These are phyloP conservation scores for Pandemis cinnamomeana DNA, from an alignment of 2,888 invertebrate genomes.

Conservation along the genomic window DNA sequence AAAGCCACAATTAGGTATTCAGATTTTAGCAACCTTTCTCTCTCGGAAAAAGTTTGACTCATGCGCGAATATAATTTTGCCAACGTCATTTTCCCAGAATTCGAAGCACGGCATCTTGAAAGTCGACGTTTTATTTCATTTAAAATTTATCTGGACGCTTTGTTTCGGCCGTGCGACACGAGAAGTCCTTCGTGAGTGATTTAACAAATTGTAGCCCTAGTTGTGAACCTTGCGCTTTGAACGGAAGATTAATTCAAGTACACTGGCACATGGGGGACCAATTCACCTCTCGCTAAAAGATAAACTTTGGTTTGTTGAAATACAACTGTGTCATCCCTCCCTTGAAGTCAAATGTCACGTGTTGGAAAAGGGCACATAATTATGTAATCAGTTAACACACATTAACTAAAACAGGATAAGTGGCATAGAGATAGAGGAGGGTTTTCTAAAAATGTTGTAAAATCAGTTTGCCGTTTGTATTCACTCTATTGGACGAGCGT, in stretches of 20 bases:
- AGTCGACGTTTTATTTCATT: not conserved
- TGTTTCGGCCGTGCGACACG: not conserved
- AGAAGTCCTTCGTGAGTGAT: slow-evolving; percentile 29
- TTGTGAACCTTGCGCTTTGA: slow-evolving; percentile 35
- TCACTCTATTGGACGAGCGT: not conserved
- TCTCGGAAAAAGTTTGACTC: not conserved
- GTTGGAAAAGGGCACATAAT: not conserved
- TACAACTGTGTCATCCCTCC: too few relatives aligned
- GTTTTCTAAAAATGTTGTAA: not conserved
- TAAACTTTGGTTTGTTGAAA: too few relatives aligned
- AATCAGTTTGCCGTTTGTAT: not conserved
- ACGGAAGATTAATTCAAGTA: slow-evolving; percentile 37
- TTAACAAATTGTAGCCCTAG: slow-evolving; percentile 42
- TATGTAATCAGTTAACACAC: not conserved
- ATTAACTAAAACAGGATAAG: not conserved
- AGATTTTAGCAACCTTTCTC: too few relatives aligned
- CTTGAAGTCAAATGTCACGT: not conserved
- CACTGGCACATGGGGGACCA: slow-evolving; percentile 23
- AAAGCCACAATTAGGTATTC: too few relatives aligned
- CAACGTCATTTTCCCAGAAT: slow-evolving; percentile 6
- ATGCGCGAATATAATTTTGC: not conserved
- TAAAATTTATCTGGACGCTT: slow-evolving; percentile 2
- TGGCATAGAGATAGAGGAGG: not conserved
- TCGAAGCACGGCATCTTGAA: not conserved
- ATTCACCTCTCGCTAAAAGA: not conserved